Base-by-base conservation (phyloP, 2,888 invertebrate genomes). In the Nematopogon swammerdamellus region DNA sequence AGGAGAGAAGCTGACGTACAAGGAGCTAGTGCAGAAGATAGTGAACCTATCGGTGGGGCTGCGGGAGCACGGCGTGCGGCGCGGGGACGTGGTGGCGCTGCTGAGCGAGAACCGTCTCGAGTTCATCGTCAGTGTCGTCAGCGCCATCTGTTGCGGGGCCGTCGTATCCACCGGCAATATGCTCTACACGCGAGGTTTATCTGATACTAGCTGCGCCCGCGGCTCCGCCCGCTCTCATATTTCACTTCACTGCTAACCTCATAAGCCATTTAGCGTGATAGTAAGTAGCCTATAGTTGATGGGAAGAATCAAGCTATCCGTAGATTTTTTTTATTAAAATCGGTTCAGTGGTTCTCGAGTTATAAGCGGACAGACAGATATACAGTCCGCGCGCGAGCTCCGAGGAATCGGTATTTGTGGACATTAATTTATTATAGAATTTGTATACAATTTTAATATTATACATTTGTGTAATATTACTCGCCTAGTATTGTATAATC, bases 91-190 rank as follows among this genome's bases (percentile, higher is more conserved):
- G 36, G 65, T 85, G 46, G 81, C 80, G 0, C 63, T 85, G 49
- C 84, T 81, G 57, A 80, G 83, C 52, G 85, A 85, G 59, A 86
- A 85, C 60, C 67, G 81, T 52, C 58, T 80, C n/a, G 82, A 84
- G 57, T 85, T 75, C 62, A 61, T 75, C 44, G 59, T 80, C 43
- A 67, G 80, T 1, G 68, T 81, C 1, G 63, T 82, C 18, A 82
- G 77, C 4, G 66, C 73, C 2, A 63, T 83, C 50, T 80, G 81
- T 56, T 64, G 80, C 20, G 85, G 85, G 1, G 80, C 77, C 45
- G 74, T 82, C 3, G 68, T 81, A 56, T 83, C 84, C 17, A 83
- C 85, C 0, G 59, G 84, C 51, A 86, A 84, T 62, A 73, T 80
- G 2, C 66, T 74, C 44, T 86, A 85, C 56, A 76, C 82, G 1